Conservation (phyloP, 2,888 invertebrate species). For the Orthosia gothica region DNA sequence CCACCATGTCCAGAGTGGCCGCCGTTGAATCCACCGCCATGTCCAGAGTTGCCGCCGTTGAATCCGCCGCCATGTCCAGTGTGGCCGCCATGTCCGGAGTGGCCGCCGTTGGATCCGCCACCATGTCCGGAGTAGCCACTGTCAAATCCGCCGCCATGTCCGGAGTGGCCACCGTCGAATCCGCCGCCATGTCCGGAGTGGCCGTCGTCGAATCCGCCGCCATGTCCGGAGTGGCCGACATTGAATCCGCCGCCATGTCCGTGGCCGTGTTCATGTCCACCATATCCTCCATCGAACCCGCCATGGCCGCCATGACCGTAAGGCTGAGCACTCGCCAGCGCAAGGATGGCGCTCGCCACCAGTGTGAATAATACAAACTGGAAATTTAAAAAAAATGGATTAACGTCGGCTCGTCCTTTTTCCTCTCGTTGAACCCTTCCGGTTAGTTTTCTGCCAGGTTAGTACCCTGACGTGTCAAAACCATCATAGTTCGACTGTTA, state of each 20-base stretch:
- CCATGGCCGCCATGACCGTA: background rate
- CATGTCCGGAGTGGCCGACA: background rate
- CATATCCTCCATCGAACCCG: background rate
- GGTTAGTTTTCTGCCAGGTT: too few species aligned
- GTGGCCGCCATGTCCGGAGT: background rate
- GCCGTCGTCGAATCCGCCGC: too few species aligned
- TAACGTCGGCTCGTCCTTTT: too few species aligned
- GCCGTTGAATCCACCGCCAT: background rate
- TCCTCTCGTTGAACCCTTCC: too few species aligned
- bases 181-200: conserved; percentile 1
- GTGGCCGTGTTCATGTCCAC: background rate
- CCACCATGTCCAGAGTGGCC: background rate
- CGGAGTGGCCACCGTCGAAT: too few species aligned
- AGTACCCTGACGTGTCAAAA: too few species aligned
- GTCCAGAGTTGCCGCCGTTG: background rate
- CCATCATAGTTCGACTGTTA: too few species aligned
- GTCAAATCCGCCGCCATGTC: background rate
- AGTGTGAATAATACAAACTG: conserved; percentile 47
- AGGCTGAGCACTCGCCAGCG: conserved; percentile 23
- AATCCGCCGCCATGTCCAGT: background rate
- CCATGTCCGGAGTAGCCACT: background rate
- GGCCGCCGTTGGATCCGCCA: background rate
- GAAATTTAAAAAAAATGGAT: conserved; percentile 16
- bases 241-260: background rate
- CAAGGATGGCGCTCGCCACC: conserved; percentile 39